phyloP scores from a whole-genome alignment of 2,888 invertebrate species.

The Pilophorus perplexus region DNA sequence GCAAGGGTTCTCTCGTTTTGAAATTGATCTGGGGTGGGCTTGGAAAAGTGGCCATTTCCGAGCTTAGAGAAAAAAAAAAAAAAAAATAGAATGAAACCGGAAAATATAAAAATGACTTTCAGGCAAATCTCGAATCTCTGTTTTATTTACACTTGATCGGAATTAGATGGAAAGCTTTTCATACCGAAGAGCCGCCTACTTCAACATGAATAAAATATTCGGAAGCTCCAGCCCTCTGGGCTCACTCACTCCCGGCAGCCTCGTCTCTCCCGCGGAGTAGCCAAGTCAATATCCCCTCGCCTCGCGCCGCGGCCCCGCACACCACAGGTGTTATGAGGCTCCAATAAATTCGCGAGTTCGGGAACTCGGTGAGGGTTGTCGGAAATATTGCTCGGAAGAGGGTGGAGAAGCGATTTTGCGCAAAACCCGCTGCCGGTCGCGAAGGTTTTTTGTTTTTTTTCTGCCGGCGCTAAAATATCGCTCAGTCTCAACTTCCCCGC shows the following conservation, averaged over 20 bases:
- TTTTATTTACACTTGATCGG: background rate
- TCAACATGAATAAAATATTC: constrained; percentile 27
- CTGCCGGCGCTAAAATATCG: too few relatives aligned
- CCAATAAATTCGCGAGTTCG: background rate
- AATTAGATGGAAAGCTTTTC: constrained; percentile 13
- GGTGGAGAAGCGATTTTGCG: too few relatives aligned
- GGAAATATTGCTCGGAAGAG: too few relatives aligned
- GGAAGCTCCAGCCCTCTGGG: background rate
- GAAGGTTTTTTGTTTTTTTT: too few relatives aligned
- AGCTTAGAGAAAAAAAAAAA: too few relatives aligned
- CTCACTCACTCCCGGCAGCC: background rate
- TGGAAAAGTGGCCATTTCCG: too few relatives aligned
- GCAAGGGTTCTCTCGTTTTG: too few relatives aligned
- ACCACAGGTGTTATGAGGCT: background rate
- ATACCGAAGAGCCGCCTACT: constrained; percentile 7
- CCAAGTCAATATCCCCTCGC: background rate
- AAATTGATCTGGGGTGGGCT: too few relatives aligned
- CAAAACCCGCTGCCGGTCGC: too few relatives aligned
- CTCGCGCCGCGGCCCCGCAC: background rate
- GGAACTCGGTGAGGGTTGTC: background rate
- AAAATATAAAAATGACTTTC: too few relatives aligned
- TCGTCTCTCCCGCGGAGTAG: background rate
- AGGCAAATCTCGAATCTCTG: background rate
- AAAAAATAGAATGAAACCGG: too few relatives aligned
- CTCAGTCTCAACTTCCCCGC: too few relatives aligned